Evolutionary conservation across 2,113 vertebrate species (phyloP).

Genomic region (Polyodon spathula): DNA sequence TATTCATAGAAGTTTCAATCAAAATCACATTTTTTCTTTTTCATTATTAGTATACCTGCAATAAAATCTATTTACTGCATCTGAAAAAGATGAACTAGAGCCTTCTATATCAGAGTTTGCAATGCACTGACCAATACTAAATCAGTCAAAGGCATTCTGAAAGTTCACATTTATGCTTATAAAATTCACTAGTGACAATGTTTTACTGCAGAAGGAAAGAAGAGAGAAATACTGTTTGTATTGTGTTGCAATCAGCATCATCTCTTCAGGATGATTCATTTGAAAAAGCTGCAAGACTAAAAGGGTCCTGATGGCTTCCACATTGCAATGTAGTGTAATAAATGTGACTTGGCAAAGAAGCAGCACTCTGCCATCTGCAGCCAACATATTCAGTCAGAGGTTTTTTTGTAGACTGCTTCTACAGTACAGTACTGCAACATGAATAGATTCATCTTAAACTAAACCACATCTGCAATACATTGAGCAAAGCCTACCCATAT

Average conservation of each 20-base stretch:
- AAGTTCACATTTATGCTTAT: not conserved
- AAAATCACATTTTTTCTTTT: no score
- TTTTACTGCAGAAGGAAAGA: not conserved
- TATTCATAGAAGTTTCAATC: no score
- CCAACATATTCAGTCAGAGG: constrained; percentile 20
- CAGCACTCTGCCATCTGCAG: constrained; percentile 29
- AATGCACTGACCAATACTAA: not conserved
- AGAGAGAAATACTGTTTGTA: not conserved
- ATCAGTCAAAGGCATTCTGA: not conserved
- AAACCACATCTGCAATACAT: not conserved
- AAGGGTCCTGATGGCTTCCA: constrained; percentile 26
- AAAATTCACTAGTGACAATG: not conserved
- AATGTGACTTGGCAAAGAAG: constrained; percentile 19
- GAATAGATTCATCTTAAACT: not conserved
- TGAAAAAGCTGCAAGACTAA: constrained; percentile 12
- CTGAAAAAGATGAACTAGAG: no score
- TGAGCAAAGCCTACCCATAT: not conserved
- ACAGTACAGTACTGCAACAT: not conserved
- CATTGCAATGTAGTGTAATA: constrained; percentile 16
- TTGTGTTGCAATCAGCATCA: constrained; percentile 19
- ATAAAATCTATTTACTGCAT: no score
- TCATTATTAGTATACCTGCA: no score
- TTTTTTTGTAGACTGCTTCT: constrained; percentile 27
- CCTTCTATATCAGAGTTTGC: no score
- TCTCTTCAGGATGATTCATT: constrained; percentile 26